Evolutionary conservation across 2,797 vertebrate genomes (phyloP).

Genomic region (Rousettus madagascariensis): DNA sequence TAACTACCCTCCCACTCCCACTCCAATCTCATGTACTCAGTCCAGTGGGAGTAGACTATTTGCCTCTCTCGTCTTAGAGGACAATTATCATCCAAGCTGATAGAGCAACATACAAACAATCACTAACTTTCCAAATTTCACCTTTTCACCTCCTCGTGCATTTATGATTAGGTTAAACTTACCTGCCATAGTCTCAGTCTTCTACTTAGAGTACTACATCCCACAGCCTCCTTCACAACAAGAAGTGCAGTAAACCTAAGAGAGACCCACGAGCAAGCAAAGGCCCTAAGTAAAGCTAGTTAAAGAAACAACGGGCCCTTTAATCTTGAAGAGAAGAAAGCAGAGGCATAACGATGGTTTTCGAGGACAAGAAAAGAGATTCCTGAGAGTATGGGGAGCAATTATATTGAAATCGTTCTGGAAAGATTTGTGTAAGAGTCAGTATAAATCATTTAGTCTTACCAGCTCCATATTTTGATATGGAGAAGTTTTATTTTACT

Average conservation of each 20-base stretch:
- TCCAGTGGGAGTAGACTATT: not conserved
- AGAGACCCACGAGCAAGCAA: not conserved
- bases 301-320: not conserved
- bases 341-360: not conserved
- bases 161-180: not conserved
- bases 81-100: not conserved
- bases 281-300: not conserved
- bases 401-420: not conserved
- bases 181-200: not conserved
- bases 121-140: not conserved
- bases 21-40: not conserved
- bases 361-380: not conserved
- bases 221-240: not conserved
- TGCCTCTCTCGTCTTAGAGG: not conserved
- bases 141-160: not conserved
- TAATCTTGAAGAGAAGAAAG: not conserved
- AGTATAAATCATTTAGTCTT: not conserved
- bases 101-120: not conserved
- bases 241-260: not conserved
- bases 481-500: conserved; percentile 28
- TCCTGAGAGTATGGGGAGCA: not conserved
- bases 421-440: conserved; percentile 7
- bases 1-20: not conserved
- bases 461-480: conserved; percentile 9
- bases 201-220: not conserved